These are phyloP conservation scores for Cheilosia scutellata DNA, from an alignment of 2,888 invertebrate species.

Conservation along the genomic window DNA sequence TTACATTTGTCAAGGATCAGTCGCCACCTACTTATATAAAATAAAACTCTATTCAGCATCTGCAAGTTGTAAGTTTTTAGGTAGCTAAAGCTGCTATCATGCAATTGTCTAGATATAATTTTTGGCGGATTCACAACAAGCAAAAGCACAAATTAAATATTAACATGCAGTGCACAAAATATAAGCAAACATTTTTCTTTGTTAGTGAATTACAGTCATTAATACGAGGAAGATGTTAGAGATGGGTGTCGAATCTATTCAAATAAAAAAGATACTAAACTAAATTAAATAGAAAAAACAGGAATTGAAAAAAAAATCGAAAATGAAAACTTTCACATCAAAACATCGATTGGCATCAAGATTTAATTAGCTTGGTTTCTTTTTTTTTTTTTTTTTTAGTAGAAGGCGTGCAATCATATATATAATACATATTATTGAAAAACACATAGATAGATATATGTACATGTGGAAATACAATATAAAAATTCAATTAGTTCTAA, in stretches of 20 bases:
- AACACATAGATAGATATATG: slow-evolving; percentile 59
- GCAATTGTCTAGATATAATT: too few relatives aligned
- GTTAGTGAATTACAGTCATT: too few relatives aligned
- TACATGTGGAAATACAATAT: slow-evolving; percentile 52
- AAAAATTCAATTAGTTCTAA: slow-evolving; percentile 51
- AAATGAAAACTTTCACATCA: slow-evolving; percentile 59
- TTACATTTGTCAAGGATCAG: too few relatives aligned
- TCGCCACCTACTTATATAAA: too few relatives aligned
- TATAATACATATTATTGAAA: slow-evolving; percentile 47
- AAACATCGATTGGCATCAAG: slow-evolving; percentile 73
- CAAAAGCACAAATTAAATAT: neutral
- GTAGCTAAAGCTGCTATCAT: too few relatives aligned
- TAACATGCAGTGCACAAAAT: slow-evolving; percentile 5
- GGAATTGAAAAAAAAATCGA: slow-evolving; percentile 5
- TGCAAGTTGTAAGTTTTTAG: too few relatives aligned
- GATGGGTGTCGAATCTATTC: neutral
- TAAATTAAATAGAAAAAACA: slow-evolving; percentile 15
- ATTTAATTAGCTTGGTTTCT: slow-evolving; percentile 50
- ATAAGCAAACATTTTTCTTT: neutral
- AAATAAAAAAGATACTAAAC: slow-evolving; percentile 1
- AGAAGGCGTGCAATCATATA: slow-evolving; percentile 64
- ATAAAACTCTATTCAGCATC: too few relatives aligned
- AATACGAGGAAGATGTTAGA: neutral
- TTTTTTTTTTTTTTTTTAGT: slow-evolving; percentile 20
- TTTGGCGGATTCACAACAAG: too few relatives aligned